Percentiles rank a stretch among this genome's conserved stretches.
These are phyloP conservation scores for Gastracanthus pulcherrimus DNA, from an alignment of 2,888 invertebrate species.

Conservation along the genomic window DNA sequence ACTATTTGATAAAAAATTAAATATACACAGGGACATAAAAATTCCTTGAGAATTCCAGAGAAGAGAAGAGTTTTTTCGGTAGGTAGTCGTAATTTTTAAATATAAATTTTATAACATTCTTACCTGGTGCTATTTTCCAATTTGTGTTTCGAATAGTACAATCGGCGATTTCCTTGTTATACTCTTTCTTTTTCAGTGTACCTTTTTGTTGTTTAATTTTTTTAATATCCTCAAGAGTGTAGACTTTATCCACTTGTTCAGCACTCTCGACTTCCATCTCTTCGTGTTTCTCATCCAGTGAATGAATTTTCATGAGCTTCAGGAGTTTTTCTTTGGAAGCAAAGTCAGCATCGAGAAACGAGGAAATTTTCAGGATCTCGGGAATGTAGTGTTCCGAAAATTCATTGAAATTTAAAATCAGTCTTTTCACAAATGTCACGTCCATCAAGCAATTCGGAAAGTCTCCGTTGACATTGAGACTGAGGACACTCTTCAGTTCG, in stretches of 20 bases:
- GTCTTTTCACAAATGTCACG: conserved; percentile 63
- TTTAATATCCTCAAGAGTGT: conserved; percentile 78
- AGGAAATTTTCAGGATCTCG: conserved; percentile 67
- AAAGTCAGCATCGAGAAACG: conserved; percentile 60
- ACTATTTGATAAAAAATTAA: too few species aligned
- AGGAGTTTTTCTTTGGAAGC: conserved; percentile 63
- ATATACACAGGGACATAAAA: too few species aligned
- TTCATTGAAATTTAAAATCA: conserved; percentile 67
- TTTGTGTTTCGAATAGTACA: conserved; percentile 64
- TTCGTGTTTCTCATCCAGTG: conserved; percentile 69
- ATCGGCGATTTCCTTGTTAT: conserved; percentile 60
- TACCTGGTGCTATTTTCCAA: conserved; percentile 68
- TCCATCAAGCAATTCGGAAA: conserved; percentile 66
- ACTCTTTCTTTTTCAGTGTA: conserved; percentile 9
- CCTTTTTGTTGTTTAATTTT: conserved; percentile 37
- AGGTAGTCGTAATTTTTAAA: not conserved
- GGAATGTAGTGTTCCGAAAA: conserved; percentile 65
- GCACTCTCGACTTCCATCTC: conserved; percentile 52
- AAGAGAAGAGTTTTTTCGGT: too few species aligned
- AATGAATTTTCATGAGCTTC: conserved; percentile 65
- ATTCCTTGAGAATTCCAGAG: too few species aligned
- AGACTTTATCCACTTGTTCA: conserved; percentile 71
- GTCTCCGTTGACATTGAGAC: conserved; percentile 63
- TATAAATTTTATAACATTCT: not conserved
- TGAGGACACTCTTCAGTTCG: conserved; percentile 61